These are phyloP conservation scores for Phocides pigmalion DNA, from an alignment of 1,140 invertebrate species.

Conservation along the genomic window DNA sequence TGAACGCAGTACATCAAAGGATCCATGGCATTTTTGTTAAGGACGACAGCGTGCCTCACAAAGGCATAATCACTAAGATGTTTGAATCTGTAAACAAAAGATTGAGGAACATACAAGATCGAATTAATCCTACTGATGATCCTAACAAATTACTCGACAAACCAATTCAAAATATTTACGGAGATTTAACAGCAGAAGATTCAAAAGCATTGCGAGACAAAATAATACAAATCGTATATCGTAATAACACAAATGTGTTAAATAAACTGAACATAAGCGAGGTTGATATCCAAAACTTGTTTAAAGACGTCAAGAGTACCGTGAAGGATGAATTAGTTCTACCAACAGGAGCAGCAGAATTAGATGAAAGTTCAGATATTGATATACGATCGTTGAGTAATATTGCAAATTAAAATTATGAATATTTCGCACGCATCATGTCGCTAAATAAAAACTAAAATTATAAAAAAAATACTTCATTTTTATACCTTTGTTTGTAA, in stretches of 20 bases:
- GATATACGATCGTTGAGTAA: constrained; percentile 7
- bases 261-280: constrained; percentile 18
- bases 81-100: neutral
- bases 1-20: neutral
- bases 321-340: constrained; percentile 5
- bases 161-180: neutral
- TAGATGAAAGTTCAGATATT: neutral
- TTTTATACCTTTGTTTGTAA: too few relatives aligned
- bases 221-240: constrained; percentile 5
- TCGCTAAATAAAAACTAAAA: too few relatives aligned
- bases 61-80: neutral
- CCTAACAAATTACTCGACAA: neutral
- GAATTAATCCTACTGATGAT: neutral
- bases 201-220: constrained; percentile 10
- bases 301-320: neutral
- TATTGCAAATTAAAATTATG: constrained; percentile 1
- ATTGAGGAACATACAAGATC: constrained; percentile 1
- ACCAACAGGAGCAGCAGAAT: neutral
- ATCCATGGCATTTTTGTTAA: neutral
- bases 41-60: neutral
- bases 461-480: too few relatives aligned
- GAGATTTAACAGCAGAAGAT: neutral
- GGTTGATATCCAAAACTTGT: constrained; percentile 5
- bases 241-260: constrained; percentile 16
- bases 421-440: too few relatives aligned